Base-by-base conservation (phyloP, 2,888 invertebrate species). In the Teleogryllus oceanicus region DNA sequence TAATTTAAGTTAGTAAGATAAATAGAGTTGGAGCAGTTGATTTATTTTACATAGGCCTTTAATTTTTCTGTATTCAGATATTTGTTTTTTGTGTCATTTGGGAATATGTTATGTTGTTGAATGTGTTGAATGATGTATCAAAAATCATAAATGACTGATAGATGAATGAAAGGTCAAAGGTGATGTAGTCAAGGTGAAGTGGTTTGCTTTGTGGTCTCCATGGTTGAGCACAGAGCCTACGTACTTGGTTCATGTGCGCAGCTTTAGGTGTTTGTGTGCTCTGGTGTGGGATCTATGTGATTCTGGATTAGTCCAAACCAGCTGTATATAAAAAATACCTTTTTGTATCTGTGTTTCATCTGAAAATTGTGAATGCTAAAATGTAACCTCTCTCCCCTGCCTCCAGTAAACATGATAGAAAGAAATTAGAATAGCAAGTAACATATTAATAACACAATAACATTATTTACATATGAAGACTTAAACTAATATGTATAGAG, bases 341-440 rank as follows among this genome's bases (percentile, higher is more conserved):
- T 37, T 21, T 37, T 37, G 37, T 37, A 37, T 37, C 37, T 37
- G 37, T 37, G 37, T 37, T 37, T 37, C 37, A 37, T 37, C 37
- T 37, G 37, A 62, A 62, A 13, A 62, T n/a, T 62, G 62, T 62
- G 62, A 18, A 18, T 62, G 62, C 62, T 8, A n/a, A n/a, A 62
- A n/a, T 62, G 62, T 62, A 62, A 62, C 62, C 62, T 62, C 62
- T 62, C 62, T 62, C 62, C 62, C 62, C 62, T 62, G 62, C 62
- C 62, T 62, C 62, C 62, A 62, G 62, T n/a, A 62, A n/a, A 37
- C 37, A 37, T 37, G 37, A 37, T 37, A 62, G n/a, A 62, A 62
- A 62, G 16, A 62, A 62, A 62, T 62, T 62, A 62, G 62, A 62
- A 62, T 62, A 62, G 62, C 13, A n/a, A 18, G n/a, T 62, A 62